Base-by-base conservation (phyloP, 2,113 vertebrate species). In the Pterocles gutturalis region DNA sequence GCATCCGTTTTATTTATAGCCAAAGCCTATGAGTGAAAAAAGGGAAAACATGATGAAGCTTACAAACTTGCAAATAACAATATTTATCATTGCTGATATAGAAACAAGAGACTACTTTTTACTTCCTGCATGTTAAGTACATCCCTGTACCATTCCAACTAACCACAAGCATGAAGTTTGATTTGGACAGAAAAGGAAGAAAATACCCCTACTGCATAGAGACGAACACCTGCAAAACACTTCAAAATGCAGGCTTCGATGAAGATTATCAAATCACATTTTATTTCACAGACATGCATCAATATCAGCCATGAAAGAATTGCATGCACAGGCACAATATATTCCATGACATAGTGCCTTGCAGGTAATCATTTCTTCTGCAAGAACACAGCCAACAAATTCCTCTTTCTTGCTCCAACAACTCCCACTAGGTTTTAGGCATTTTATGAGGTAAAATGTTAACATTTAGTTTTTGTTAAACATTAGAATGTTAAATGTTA, bases 1-100 rank as follows among this genome's bases (percentile, higher is more conserved):
- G 98, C 99, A 1, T 99, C 99, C 0, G 96, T 98, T 1, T 96
- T 98, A 51, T 98, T 97, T 62, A 99, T 33, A 41, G 98, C 93
- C 29, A 99, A 97, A 41, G 98, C 99, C 99, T 99, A 0, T 0
- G 4, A 51, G 19, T 19, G 53, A 64, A 84, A 75, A 62, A 85
- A 45, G 17, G 17, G 53, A 89, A 64, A 95, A 77, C 1, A 4
- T 0, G 2, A 61, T 48, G 24, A 94, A 33, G 24, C 9, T 69
- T 46, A 57, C 49, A 25, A 65, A 67, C 28, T 14, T 46, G 45
- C 10, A 80, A 38, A 70, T 29, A 72, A 25, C 19, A 66, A 10
- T 26, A 92, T 48, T 92, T 89, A 81, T 25, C 38, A 70, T 22
- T 21, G 20, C 33, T 34, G 45, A 55, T 31, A 58, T 0, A 90